phyloP scores from a whole-genome alignment of 1,140 invertebrate genomes.

The Harpegnathos saltator region DNA sequence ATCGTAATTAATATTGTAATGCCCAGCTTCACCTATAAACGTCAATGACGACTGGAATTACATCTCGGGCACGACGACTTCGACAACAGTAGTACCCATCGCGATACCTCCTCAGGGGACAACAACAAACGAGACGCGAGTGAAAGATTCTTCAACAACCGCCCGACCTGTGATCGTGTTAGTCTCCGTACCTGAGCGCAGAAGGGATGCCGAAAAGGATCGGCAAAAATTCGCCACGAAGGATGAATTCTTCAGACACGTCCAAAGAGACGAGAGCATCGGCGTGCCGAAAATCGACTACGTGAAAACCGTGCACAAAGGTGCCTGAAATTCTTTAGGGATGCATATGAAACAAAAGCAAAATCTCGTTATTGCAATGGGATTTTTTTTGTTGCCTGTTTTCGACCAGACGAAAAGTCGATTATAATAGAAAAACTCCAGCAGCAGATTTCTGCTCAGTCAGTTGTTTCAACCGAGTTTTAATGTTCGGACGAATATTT shows the following conservation, averaged over 20 bases:
- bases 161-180: slow-evolving; percentile 62
- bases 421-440: no score
- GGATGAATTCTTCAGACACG: slow-evolving; percentile 41
- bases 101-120: slow-evolving; percentile 11
- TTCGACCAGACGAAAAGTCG: no score
- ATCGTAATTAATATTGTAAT: background rate
- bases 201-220: slow-evolving; percentile 48
- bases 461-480: no score
- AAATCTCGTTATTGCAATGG: no score
- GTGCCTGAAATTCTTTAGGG: slow-evolving; percentile 43
- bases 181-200: slow-evolving; percentile 68
- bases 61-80: slow-evolving; percentile 34
- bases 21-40: background rate
- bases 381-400: no score
- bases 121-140: background rate
- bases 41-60: slow-evolving; percentile 10
- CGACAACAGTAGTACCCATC: background rate
- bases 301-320: slow-evolving; percentile 77
- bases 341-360: no score
- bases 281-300: slow-evolving; percentile 75
- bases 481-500: no score
- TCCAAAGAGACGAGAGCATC: slow-evolving; percentile 17
- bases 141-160: slow-evolving; percentile 47
- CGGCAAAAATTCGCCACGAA: slow-evolving; percentile 57
- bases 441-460: no score